These are phyloP conservation scores for Liparis tanakae DNA, from an alignment of 2,797 vertebrate species.

Conservation along the genomic window DNA sequence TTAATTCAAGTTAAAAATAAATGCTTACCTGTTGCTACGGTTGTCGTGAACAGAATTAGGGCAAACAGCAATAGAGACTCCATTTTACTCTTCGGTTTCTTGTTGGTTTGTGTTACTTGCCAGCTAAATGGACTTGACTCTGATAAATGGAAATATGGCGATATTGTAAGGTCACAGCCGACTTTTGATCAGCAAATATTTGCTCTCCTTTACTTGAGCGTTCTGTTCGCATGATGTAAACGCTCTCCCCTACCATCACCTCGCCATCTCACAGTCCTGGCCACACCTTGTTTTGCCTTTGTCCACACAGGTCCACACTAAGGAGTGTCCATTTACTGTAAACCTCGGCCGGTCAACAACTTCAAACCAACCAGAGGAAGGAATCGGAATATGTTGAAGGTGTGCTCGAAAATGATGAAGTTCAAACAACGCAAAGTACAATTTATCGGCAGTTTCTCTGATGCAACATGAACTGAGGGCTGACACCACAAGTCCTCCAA, in stretches of 20 bases:
- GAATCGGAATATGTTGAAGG: neutral
- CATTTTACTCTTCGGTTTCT: constrained; percentile 43
- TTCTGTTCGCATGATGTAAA: constrained; percentile 47
- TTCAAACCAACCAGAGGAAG: neutral
- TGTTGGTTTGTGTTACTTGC: neutral
- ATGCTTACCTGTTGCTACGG: constrained; percentile 57
- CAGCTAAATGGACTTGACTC: neutral
- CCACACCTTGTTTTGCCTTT: constrained; percentile 73
- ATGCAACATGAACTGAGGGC: neutral
- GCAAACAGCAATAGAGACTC: constrained; percentile 24
- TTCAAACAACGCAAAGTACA: neutral
- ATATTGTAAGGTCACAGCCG: constrained; percentile 3
- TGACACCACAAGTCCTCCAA: neutral
- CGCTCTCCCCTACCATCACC: constrained; percentile 15
- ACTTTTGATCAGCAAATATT: constrained; percentile 61
- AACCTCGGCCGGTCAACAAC: constrained; percentile 29
- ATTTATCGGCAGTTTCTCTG: neutral
- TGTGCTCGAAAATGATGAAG: neutral
- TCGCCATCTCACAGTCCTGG: neutral
- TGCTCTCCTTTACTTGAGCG: constrained; percentile 36
- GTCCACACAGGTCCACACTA: constrained; percentile 19
- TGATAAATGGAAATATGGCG: constrained; percentile 12
- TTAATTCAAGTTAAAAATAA: neutral
- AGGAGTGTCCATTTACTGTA: constrained; percentile 72
- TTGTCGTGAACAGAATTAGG: constrained; percentile 43